Percentiles rank a stretch among this genome's conserved stretches.
Conservation (phyloP, 2,888 invertebrate genomes). For the Quadroppia sp. region DNA sequence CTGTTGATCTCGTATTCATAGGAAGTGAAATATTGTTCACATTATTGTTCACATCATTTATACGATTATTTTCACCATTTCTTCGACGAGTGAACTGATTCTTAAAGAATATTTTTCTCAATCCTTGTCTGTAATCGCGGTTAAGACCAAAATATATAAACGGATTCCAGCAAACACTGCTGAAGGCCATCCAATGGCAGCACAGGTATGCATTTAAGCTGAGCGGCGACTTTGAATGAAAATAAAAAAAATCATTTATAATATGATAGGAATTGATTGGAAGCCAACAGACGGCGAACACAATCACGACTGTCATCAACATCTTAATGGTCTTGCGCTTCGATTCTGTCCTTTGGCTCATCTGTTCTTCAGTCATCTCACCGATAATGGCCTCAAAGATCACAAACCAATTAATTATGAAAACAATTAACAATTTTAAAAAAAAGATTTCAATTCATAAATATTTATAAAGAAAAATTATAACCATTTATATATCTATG, state of each 20-base stretch:
- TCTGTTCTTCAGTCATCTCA: constrained; percentile 26
- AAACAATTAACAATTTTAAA: too few species aligned
- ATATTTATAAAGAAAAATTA: too few species aligned
- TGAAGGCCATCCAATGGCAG: constrained; percentile 3
- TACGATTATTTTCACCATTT: too few species aligned
- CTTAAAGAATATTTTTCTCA: background rate
- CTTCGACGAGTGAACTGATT: background rate
- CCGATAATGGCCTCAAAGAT: too few species aligned
- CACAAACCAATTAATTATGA: too few species aligned
- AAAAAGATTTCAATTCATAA: too few species aligned
- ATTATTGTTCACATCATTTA: too few species aligned
- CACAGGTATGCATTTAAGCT: background rate
- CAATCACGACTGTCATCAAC: constrained; percentile 29
- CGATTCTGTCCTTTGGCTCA: background rate
- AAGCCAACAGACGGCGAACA: constrained; percentile 38
- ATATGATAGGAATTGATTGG: constrained; percentile 34
- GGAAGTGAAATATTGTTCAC: background rate
- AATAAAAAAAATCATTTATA: too few species aligned
- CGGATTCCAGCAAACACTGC: constrained; percentile 4
- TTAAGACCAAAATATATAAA: constrained; percentile 6
- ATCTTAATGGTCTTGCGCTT: constrained; percentile 40
- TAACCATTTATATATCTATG: too few species aligned
- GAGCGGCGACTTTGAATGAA: background rate
- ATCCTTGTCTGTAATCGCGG: background rate
- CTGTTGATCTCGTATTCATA: background rate